phyloP scores from a whole-genome alignment of 2,113 vertebrate genomes.

The Girardinichthys multiradiatus region DNA sequence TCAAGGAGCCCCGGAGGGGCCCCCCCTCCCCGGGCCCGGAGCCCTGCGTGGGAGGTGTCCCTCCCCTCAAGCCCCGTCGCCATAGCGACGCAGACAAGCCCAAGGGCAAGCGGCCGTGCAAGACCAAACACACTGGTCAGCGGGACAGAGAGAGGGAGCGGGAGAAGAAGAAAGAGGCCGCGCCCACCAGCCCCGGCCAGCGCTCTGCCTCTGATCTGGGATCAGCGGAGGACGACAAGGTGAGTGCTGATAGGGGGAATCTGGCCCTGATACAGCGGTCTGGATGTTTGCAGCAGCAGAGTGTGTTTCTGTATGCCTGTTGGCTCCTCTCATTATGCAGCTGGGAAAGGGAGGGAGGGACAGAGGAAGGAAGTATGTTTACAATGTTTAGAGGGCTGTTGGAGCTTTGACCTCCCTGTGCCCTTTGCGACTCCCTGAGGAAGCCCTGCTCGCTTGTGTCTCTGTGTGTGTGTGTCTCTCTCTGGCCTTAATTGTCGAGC shows the following conservation, averaged over 20 bases:
- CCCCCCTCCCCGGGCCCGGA: slow-evolving; percentile 71
- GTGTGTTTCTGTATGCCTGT: slow-evolving; percentile 62
- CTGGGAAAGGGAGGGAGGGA: slow-evolving; percentile 64
- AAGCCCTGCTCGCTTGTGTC: slow-evolving; percentile 40
- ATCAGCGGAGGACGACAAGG: slow-evolving; percentile 70
- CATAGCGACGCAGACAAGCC: slow-evolving; percentile 94
- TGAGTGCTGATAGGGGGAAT: slow-evolving; percentile 49
- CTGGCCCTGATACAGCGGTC: slow-evolving; percentile 14
- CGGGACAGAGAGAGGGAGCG: slow-evolving; percentile 86
- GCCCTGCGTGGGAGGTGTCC: slow-evolving; percentile 74
- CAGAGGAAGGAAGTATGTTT: slow-evolving; percentile 74
- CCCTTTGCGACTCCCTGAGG: slow-evolving; percentile 65
- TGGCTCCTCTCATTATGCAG: slow-evolving; percentile 73
- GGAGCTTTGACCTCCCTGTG: slow-evolving; percentile 71
- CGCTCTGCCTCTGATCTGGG: slow-evolving; percentile 49
- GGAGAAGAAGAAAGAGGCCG: slow-evolving; percentile 71
- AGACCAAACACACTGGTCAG: slow-evolving; percentile 96
- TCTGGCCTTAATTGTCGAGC: slow-evolving; percentile 63
- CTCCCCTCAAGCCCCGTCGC: slow-evolving; percentile 87
- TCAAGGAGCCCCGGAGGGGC: slow-evolving; percentile 75
- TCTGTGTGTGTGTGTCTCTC: slow-evolving; percentile 53
- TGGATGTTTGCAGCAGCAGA: slow-evolving; percentile 50
- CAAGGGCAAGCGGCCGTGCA: slow-evolving; percentile 98
- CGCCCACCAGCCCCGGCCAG: slow-evolving; percentile 46
- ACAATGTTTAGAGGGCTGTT: slow-evolving; percentile 77